A percentile compares a stretch with the other conserved stretches of the same genome.
Evolutionary conservation across 2,113 vertebrate species (phyloP).

Genomic region (Chiloscyllium plagiosum): DNA sequence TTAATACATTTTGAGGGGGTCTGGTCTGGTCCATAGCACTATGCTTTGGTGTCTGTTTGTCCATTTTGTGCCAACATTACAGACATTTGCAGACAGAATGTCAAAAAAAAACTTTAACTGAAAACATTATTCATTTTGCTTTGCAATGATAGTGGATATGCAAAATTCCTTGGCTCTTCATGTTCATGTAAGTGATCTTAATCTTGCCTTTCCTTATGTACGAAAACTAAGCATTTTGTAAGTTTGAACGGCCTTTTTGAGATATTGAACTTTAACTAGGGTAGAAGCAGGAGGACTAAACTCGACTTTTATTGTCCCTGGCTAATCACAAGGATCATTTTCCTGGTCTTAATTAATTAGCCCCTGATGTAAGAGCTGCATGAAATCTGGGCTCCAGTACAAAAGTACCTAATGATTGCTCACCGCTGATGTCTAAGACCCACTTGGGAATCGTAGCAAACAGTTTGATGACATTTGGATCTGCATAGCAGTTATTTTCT

Average conservation of each 20-base stretch:
- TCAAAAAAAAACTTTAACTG: not conserved
- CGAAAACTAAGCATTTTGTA: not conserved
- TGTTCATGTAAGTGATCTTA: not conserved
- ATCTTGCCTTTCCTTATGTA: not conserved
- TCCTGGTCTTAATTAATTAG: not conserved
- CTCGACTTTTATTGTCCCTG: not conserved
- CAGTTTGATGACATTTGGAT: not conserved
- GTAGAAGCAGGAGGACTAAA: not conserved
- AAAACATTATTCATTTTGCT: not conserved
- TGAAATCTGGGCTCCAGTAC: not conserved
- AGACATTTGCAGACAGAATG: not conserved
- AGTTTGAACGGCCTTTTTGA: not conserved
- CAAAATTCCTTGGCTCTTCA: not conserved
- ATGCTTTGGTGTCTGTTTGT: not conserved
- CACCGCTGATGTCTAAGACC: not conserved
- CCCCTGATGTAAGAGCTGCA: not conserved
- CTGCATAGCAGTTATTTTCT: not conserved
- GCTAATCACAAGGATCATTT: not conserved
- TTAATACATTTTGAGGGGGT: too few species aligned
- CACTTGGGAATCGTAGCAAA: not conserved
- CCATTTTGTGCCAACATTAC: too few species aligned
- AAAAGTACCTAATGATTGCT: not conserved
- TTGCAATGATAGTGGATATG: not conserved
- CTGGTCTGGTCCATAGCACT: not conserved
- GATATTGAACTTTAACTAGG: not conserved